These are phyloP conservation scores for Leptogaster cylindrica DNA, from an alignment of 2,888 invertebrate genomes.

Conservation along the genomic window DNA sequence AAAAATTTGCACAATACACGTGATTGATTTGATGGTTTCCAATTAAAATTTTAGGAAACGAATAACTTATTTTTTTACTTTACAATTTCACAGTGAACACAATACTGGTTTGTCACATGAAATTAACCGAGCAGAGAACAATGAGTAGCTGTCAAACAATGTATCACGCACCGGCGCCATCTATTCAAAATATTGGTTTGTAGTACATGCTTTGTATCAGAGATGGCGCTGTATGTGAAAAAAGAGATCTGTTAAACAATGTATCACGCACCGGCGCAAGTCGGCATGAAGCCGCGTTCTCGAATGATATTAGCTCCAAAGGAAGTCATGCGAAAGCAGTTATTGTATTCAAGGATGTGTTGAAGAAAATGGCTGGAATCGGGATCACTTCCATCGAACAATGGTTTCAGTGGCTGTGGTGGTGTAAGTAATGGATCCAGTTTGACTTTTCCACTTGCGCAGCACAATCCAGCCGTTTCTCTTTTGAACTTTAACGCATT, in stretches of 20 bases:
- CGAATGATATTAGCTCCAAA: too few relatives aligned
- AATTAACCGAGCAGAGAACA: neutral
- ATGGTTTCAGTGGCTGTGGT: too few relatives aligned
- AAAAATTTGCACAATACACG: slow-evolving; percentile 43
- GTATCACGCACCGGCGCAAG: slow-evolving; percentile 2
- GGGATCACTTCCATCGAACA: too few relatives aligned
- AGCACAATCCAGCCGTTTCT: too few relatives aligned
- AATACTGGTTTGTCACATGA: neutral
- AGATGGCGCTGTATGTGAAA: neutral
- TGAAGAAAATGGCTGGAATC: too few relatives aligned
- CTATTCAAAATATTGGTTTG: neutral
- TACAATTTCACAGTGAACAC: slow-evolving; percentile 1
- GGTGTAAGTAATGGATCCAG: too few relatives aligned
- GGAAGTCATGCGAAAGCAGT: too few relatives aligned
- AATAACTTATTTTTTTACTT: neutral
- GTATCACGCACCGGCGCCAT: slow-evolving; percentile 2
- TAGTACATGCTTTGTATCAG: slow-evolving; percentile 1
- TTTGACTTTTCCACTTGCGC: too few relatives aligned
- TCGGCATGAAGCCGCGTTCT: too few relatives aligned
- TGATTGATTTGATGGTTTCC: slow-evolving; percentile 40
- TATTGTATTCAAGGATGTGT: too few relatives aligned
- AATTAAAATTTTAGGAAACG: slow-evolving; percentile 14
- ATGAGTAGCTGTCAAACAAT: neutral
- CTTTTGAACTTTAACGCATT: too few relatives aligned
- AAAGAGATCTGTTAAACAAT: neutral